Evolutionary conservation across 2,888 invertebrate genomes (phyloP).

Genomic region (Chaitophorus viminalis): DNA sequence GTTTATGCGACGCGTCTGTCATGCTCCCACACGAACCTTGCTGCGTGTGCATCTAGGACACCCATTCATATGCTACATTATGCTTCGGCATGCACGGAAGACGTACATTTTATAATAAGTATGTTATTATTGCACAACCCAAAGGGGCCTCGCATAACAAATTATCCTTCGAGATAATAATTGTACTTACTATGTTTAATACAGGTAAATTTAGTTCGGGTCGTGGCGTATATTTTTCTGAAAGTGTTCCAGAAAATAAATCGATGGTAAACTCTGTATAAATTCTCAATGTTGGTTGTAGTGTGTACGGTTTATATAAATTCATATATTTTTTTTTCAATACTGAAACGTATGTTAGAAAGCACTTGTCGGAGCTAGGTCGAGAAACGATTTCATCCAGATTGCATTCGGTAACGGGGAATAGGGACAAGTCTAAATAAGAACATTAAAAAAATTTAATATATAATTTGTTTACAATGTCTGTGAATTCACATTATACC

Average conservation of each 20-base stretch:
- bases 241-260: neutral
- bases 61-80: slow-evolving; percentile 17
- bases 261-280: neutral
- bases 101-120: neutral
- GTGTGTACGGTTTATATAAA: neutral
- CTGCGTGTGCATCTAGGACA: neutral
- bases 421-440: neutral
- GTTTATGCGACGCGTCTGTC: neutral
- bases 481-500: neutral
- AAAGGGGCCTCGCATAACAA: neutral
- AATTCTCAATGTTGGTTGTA: too few species aligned
- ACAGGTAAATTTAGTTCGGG: neutral
- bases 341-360: neutral
- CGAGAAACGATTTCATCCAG: neutral
- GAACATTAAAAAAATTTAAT: neutral
- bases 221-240: neutral
- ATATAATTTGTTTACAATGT: neutral
- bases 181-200: neutral
- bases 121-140: neutral
- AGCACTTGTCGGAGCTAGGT: slow-evolving; percentile 16
- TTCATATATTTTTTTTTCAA: neutral
- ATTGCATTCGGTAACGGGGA: neutral
- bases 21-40: neutral
- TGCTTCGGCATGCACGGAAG: neutral
- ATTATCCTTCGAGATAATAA: neutral